These are phyloP conservation scores for Ptychodera flava DNA, from an alignment of 35 echinoderm and acorn worm species.

Conservation along the genomic window DNA sequence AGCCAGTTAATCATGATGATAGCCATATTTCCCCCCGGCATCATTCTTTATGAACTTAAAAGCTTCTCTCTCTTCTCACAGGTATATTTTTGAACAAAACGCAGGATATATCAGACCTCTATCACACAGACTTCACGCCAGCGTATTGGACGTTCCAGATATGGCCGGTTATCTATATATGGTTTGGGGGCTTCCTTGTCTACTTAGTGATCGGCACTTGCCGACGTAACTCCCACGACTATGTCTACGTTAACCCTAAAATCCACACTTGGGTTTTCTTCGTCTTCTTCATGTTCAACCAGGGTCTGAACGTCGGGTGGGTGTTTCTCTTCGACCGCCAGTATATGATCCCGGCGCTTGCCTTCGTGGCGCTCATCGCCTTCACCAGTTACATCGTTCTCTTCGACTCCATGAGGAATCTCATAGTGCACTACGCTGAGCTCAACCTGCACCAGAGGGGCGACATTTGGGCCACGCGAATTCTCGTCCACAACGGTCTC, in stretches of 20 bases:
- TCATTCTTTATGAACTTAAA: no score
- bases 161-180: not conserved
- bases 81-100: not conserved
- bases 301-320: not conserved
- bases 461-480: slow-evolving; percentile 11
- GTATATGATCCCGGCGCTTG: not conserved
- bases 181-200: not conserved
- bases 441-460: not conserved
- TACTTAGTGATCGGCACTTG: not conserved
- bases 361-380: not conserved
- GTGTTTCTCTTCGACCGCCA: not conserved
- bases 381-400: not conserved
- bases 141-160: not conserved
- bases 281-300: not conserved
- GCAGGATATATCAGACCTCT: not conserved
- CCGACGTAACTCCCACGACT: not conserved
- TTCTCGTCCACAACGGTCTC: not conserved
- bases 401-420: not conserved
- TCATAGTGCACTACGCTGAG: not conserved
- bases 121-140: not conserved
- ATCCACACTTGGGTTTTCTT: not conserved
- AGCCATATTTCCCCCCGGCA: no score
- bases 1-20: no score
- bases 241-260: not conserved
- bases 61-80: no score